phyloP scores from a whole-genome alignment of 2,797 vertebrate species.

The Sebastes melanostomus region DNA sequence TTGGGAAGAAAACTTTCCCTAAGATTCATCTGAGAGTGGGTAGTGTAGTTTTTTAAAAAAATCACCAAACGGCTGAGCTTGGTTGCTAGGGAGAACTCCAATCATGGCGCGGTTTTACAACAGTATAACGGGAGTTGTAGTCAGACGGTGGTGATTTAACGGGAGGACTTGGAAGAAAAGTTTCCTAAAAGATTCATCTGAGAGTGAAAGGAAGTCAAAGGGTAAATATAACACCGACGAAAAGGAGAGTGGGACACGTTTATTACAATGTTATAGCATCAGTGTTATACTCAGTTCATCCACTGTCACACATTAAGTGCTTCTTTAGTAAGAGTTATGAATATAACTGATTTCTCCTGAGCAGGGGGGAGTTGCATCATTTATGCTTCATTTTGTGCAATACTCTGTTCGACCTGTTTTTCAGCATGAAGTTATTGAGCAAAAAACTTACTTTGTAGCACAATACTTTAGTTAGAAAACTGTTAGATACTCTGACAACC shows the following conservation, averaged over 20 bases:
- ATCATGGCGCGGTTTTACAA: slow-evolving; percentile 49
- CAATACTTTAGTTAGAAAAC: not conserved
- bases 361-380: slow-evolving; percentile 81
- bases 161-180: slow-evolving; percentile 70
- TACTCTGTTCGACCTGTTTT: slow-evolving; percentile 2
- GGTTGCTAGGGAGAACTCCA: slow-evolving; percentile 56
- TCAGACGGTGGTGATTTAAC: slow-evolving; percentile 67
- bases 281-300: not conserved
- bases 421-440: not conserved
- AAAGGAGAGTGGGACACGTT: not conserved
- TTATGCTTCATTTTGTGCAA: slow-evolving; percentile 55
- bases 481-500: not conserved
- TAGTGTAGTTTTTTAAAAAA: slow-evolving; percentile 55
- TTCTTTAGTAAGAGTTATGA: slow-evolving; percentile 21
- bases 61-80: accelerated
- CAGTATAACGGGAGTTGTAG: slow-evolving; percentile 73
- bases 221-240: slow-evolving; percentile 52
- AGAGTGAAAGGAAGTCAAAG: slow-evolving; percentile 21
- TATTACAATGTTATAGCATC: not conserved
- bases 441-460: not conserved
- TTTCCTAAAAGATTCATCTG: slow-evolving; percentile 49
- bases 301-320: not conserved
- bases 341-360: slow-evolving; percentile 67
- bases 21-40: slow-evolving; percentile 55
- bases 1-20: slow-evolving; percentile 69